Percentiles rank a stretch among this genome's conserved stretches.
phyloP scores from a whole-genome alignment of 2,888 invertebrate genomes.

The Drosophila barbarae region DNA sequence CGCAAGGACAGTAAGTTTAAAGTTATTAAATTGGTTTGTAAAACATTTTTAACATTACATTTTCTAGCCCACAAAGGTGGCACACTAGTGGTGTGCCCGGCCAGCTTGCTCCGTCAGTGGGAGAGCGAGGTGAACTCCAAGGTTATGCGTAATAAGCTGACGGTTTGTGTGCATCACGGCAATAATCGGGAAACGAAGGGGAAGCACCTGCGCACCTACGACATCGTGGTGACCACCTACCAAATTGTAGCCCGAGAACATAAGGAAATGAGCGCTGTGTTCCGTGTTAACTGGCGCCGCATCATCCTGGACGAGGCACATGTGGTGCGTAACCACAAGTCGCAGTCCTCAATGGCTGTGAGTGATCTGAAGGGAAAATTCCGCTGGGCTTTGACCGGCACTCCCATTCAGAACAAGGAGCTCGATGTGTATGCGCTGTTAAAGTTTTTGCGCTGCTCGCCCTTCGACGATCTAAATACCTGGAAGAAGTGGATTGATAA shows the following conservation, averaged over 20 bases:
- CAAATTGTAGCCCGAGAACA: constrained; percentile 85
- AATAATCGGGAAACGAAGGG: constrained; percentile 84
- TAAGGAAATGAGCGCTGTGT: constrained; percentile 83
- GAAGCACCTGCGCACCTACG: constrained; percentile 84
- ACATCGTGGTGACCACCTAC: constrained; percentile 95
- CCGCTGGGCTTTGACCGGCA: constrained; percentile 95
- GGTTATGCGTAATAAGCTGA: constrained; percentile 82
- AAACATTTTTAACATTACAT: too few relatives aligned
- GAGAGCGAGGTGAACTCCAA: constrained; percentile 87
- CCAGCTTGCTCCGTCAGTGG: constrained; percentile 95
- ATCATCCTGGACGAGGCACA: constrained; percentile 97
- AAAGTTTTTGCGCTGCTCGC: constrained; percentile 91
- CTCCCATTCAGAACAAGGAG: constrained; percentile 97
- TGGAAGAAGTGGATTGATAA: constrained; percentile 97
- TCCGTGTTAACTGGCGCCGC: constrained; percentile 89
- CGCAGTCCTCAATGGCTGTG: constrained; percentile 86
- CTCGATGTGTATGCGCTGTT: constrained; percentile 89
- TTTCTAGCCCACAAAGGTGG: constrained; percentile 82
- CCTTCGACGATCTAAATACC: constrained; percentile 92
- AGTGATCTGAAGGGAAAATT: constrained; percentile 81
- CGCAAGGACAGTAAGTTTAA: constrained; percentile 71
- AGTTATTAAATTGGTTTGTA: neutral
- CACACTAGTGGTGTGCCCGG: constrained; percentile 95
- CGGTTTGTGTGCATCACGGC: constrained; percentile 90
- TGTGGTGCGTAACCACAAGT: constrained; percentile 92